phyloP scores from a whole-genome alignment of 1,140 invertebrate genomes.

The Drosophila watanabei region DNA sequence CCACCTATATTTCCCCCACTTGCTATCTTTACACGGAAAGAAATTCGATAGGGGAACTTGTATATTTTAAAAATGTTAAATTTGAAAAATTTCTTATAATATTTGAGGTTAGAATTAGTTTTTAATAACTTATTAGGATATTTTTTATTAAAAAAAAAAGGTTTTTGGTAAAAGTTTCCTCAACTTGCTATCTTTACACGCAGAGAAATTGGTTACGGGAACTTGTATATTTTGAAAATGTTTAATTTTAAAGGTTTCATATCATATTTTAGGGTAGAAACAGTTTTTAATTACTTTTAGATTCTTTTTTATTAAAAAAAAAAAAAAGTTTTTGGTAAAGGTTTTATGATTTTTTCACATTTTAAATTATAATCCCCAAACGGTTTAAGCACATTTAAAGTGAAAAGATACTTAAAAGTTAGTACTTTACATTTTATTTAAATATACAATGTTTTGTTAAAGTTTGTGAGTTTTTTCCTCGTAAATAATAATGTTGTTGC shows the following conservation, averaged over 20 bases:
- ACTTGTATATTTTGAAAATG: neutral
- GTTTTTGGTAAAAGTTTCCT: neutral
- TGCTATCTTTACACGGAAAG: slow-evolving; percentile 12
- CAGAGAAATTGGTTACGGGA: neutral
- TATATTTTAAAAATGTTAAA: rapidly evolving
- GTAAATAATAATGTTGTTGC: too few species aligned
- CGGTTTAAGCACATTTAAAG: neutral
- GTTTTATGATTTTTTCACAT: neutral
- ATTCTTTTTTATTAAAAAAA: neutral
- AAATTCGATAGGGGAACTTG: neutral
- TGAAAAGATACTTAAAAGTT: neutral
- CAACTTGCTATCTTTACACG: too few species aligned
- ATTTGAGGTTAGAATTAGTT: neutral
- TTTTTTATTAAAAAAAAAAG: neutral
- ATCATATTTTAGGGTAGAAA: neutral
- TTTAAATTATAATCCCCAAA: neutral
- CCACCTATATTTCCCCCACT: slow-evolving; percentile 9
- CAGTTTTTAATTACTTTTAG: rapidly evolving
- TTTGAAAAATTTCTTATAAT: neutral
- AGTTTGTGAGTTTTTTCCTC: neutral
- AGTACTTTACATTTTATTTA: neutral
- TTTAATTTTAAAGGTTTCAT: neutral
- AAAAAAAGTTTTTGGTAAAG: neutral
- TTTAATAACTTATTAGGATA: rapidly evolving
- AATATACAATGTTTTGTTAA: neutral